Base-by-base conservation (phyloP, 2,888 invertebrate genomes). In the Ormyrus pomaceus region DNA sequence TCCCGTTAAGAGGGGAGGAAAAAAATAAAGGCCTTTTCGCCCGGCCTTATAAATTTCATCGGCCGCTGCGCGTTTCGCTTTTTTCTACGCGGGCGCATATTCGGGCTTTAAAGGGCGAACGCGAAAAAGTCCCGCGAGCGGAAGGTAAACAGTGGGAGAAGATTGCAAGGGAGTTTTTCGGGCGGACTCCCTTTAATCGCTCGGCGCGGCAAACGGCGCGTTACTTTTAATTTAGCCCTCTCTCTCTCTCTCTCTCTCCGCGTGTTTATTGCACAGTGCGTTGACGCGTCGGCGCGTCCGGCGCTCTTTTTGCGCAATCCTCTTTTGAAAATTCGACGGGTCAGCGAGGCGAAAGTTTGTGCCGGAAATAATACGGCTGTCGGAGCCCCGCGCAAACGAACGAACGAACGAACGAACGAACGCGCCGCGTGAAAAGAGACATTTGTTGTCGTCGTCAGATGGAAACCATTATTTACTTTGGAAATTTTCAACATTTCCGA, bases 241-340 rank as follows among this genome's bases (percentile, higher is more conserved):
- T 66, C 74, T 59, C 13, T 13, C 34, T 34, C 19, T 19, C 19
- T 19, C 19, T 19, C 50, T 66, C 50, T 7, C 51, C 10, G 68
- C 66, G 45, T 68, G 69, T 69, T 77, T 62, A 77, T 69, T 70
- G 69, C 69, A 56, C 53, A 19, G 53, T 61, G 13, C 61, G 34
- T 8, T 50, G 68, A 68, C 11, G 9, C 51, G 65, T 9, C 45
- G 65, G 50, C 58, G 34, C 58, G 58, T 68, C 65, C 65, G 50
- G 65, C n/a, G 48, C 69, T n/a, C 55, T 59, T 59, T 75, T 73
- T 78, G 61, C 78, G 74, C 65, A 74, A 65, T 71, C 45, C 56
- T 50, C 66, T 72, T 71, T 77, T 76, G 65, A 71, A 77, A 80
- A 80, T 80, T 75, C 78, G 68, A 80, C 80, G 74, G 80, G 78